Conservation (phyloP, 2,888 invertebrate genomes). For the Agriopis marginaria region DNA sequence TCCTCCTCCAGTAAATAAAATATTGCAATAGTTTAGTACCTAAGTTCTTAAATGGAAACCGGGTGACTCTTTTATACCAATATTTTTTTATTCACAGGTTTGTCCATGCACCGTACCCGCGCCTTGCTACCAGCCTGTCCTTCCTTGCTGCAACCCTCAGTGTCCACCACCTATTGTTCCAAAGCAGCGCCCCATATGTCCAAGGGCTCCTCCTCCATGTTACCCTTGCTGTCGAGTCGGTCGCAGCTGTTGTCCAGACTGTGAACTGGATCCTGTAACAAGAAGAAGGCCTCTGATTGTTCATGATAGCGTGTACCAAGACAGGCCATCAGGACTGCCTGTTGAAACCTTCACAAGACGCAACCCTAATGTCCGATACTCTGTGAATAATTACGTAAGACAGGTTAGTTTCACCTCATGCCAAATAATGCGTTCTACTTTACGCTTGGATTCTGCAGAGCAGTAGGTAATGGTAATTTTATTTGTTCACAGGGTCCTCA, state of each 20-base stretch:
- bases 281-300: conserved; percentile 86
- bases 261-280: conserved; percentile 84
- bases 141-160: conserved; percentile 80
- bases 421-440: conserved; percentile 12
- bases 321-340: conserved; percentile 67
- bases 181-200: conserved; percentile 79
- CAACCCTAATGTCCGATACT: conserved; percentile 70
- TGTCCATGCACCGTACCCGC: conserved; percentile 75
- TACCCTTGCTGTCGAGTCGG: conserved; percentile 82
- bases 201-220: conserved; percentile 70
- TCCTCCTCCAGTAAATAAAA: conserved; percentile 71
- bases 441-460: not conserved
- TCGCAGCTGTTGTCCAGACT: conserved; percentile 76
- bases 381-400: conserved; percentile 66
- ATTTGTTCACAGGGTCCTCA: conserved; percentile 62
- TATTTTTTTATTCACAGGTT: conserved; percentile 54
- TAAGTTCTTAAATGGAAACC: not conserved
- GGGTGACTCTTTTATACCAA: not conserved
- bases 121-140: conserved; percentile 75
- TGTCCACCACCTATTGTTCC: conserved; percentile 84
- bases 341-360: conserved; percentile 60
- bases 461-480: conserved; percentile 1
- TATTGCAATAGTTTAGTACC: not conserved
- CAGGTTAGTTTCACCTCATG: conserved; percentile 56
- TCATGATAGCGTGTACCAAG: conserved; percentile 81